Percentiles rank a stretch among this genome's conserved stretches.
Evolutionary conservation across 1,140 invertebrate species (phyloP).

Genomic region (Papilio helenus): DNA sequence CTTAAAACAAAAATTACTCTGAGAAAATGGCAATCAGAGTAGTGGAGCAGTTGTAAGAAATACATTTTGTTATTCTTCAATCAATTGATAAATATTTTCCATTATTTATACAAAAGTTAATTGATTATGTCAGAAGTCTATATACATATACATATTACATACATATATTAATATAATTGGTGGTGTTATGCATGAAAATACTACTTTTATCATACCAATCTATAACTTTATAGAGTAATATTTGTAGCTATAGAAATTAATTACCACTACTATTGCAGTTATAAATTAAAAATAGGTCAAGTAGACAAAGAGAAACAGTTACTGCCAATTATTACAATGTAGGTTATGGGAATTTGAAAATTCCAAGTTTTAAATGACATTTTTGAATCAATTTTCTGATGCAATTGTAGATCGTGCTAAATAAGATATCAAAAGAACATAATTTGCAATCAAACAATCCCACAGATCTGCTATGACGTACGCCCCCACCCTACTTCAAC

Average conservation of each 20-base stretch:
- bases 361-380: background rate
- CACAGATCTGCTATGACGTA: conserved; percentile 51
- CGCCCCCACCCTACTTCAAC: conserved; percentile 54
- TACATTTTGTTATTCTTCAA: no score
- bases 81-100: no score
- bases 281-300: conserved; percentile 23
- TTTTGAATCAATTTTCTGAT: background rate
- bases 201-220: background rate
- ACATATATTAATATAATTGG: no score
- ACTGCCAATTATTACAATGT: background rate
- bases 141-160: no score
- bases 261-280: background rate
- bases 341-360: background rate
- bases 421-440: background rate
- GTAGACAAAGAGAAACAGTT: conserved; percentile 19
- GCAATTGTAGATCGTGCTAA: background rate
- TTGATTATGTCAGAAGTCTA: no score
- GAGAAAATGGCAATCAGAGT: background rate
- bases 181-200: background rate
- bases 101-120: no score
- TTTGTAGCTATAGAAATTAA: background rate
- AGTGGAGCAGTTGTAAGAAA: no score
- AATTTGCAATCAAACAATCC: background rate
- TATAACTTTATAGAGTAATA: background rate
- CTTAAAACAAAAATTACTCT: background rate